Percentiles rank a stretch among this genome's conserved stretches.
Conservation (phyloP, 92 coral and sea anemone genomes). For the Parazoanthus atlanticus region DNA sequence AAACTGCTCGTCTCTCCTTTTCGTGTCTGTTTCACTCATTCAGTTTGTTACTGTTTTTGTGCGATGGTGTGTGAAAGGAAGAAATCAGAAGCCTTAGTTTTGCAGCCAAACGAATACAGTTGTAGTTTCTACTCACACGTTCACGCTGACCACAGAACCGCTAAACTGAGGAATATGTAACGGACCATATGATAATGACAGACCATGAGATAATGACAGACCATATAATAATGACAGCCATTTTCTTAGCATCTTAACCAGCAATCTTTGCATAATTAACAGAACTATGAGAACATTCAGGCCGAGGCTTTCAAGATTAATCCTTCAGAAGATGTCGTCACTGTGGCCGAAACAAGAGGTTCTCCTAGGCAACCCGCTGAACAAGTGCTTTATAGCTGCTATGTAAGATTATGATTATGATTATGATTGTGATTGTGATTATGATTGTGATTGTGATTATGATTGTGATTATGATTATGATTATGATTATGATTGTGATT, state of each 20-base stretch:
- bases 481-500: too few species aligned
- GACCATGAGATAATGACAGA: too few species aligned
- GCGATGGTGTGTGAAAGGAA: too few species aligned
- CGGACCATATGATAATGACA: neutral
- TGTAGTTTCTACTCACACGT: too few species aligned
- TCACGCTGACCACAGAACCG: too few species aligned
- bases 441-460: too few species aligned
- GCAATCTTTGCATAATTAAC: slow-evolving; percentile 11
- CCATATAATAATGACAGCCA: neutral
- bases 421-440: neutral
- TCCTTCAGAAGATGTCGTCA: slow-evolving; percentile 74
- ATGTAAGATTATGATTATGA: slow-evolving; percentile 61
- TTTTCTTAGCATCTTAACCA: neutral
- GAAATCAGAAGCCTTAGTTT: too few species aligned
- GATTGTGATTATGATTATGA: too few species aligned
- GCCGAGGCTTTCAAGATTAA: slow-evolving; percentile 72
- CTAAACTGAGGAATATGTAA: neutral
- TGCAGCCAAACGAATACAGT: too few species aligned
- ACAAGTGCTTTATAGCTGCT: slow-evolving; percentile 89
- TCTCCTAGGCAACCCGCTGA: slow-evolving; percentile 87
- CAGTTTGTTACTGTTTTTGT: too few species aligned
- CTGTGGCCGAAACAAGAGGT: slow-evolving; percentile 84
- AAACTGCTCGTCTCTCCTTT: too few species aligned
- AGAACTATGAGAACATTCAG: slow-evolving; percentile 88
- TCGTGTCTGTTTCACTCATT: too few species aligned